These are phyloP conservation scores for Brachionus paranguensis DNA, from an alignment of 1,140 invertebrate species.

Conservation along the genomic window DNA sequence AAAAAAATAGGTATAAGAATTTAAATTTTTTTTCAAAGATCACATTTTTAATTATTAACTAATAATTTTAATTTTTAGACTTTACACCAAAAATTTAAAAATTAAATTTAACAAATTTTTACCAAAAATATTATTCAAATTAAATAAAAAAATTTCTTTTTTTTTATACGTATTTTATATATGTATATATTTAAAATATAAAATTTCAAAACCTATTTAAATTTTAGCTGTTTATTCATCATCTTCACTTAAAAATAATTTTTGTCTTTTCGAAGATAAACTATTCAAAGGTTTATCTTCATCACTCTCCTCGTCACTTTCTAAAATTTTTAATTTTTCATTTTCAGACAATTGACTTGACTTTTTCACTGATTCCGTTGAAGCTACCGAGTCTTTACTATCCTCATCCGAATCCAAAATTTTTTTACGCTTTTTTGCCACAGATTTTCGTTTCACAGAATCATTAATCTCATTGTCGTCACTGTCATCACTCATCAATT, in stretches of 20 bases:
- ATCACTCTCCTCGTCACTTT: conserved; percentile 15
- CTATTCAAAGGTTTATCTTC: not conserved
- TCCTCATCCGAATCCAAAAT: conserved; percentile 21
- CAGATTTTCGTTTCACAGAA: not conserved
- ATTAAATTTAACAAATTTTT: not conserved
- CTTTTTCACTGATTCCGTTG: not conserved
- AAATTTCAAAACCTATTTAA: not conserved
- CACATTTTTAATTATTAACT: too few relatives aligned
- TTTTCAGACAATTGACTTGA: not conserved
- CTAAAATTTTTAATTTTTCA: not conserved
- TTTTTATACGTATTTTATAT: too few relatives aligned
- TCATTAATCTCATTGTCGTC: not conserved
- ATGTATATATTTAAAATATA: not conserved
- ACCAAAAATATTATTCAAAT: too few relatives aligned
- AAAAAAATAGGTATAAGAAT: not conserved
- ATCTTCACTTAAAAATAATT: conserved; percentile 16
- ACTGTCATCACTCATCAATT: not conserved
- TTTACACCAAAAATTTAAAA: not conserved
- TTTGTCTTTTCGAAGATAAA: conserved; percentile 3
- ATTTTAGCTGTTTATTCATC: not conserved
- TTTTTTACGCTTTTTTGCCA: conserved; percentile 24
- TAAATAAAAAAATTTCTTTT: too few relatives aligned
- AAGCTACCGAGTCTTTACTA: not conserved
- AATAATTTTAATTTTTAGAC: not conserved
- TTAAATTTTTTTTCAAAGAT: not conserved